phyloP scores from a whole-genome alignment of 2,113 vertebrate genomes.

The Nerophis ophidion region DNA sequence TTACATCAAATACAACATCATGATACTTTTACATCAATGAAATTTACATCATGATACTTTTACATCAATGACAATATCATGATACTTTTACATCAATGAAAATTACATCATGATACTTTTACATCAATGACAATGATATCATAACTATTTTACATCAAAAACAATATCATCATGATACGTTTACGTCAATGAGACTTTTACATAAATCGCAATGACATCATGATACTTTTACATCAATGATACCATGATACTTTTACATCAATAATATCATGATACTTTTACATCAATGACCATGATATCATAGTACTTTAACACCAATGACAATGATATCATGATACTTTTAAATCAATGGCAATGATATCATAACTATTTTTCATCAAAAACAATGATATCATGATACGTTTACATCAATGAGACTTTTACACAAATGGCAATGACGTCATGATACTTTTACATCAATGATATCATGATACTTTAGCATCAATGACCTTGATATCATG shows the following conservation, averaged over 20 bases:
- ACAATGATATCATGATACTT: background rate
- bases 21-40: background rate
- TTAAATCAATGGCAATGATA: background rate
- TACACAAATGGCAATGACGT: too few relatives aligned
- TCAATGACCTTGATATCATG: too few relatives aligned
- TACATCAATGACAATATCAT: background rate
- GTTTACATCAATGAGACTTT: too few relatives aligned
- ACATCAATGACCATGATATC: background rate
- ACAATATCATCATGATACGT: too few relatives aligned
- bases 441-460: too few relatives aligned
- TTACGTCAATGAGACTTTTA: background rate
- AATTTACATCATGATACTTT: background rate
- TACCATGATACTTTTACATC: background rate
- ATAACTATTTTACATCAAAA: background rate
- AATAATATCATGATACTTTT: background rate
- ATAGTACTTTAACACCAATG: background rate
- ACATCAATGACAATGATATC: background rate
- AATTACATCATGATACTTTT: background rate
- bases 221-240: background rate
- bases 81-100: too few relatives aligned
- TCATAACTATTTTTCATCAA: too few relatives aligned
- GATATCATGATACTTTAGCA: too few relatives aligned
- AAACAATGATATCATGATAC: too few relatives aligned
- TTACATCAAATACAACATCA: too few relatives aligned
- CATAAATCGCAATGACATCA: background rate